These are phyloP conservation scores for Cheilosia grossa DNA, from an alignment of 2,888 invertebrate genomes.

Conservation along the genomic window DNA sequence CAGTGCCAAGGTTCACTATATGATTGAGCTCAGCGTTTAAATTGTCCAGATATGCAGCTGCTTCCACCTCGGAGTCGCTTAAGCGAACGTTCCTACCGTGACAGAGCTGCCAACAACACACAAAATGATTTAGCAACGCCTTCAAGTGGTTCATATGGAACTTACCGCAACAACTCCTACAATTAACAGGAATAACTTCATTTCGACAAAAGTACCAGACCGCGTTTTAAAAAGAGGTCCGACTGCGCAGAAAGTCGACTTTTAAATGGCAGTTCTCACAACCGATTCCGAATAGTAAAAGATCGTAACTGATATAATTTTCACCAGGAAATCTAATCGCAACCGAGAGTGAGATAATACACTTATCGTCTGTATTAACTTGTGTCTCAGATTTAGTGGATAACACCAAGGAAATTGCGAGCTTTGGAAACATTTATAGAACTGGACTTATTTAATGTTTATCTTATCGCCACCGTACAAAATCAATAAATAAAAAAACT, in stretches of 20 bases:
- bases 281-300: background rate
- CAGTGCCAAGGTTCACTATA: conserved; percentile 85
- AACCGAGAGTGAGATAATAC: background rate
- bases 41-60: conserved; percentile 86
- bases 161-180: conserved; percentile 45
- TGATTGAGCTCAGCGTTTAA: conserved; percentile 86
- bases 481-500: conserved; percentile 4
- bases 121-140: background rate
- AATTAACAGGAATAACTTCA: conserved; percentile 24
- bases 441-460: background rate
- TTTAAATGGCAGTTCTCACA: conserved; percentile 2
- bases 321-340: background rate
- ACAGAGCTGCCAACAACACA: conserved; percentile 27
- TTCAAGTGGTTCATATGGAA: background rate
- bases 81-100: conserved; percentile 14
- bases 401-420: background rate
- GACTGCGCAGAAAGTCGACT: background rate
- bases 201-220: background rate
- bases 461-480: conserved; percentile 4
- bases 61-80: conserved; percentile 83
- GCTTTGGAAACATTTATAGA: background rate
- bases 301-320: background rate
- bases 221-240: background rate
- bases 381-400: background rate
- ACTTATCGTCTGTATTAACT: background rate